These are phyloP conservation scores for Oscarella lobularis DNA, from an alignment of 37 sponge, comb jelly and placozoan genomes.

Conservation along the genomic window DNA sequence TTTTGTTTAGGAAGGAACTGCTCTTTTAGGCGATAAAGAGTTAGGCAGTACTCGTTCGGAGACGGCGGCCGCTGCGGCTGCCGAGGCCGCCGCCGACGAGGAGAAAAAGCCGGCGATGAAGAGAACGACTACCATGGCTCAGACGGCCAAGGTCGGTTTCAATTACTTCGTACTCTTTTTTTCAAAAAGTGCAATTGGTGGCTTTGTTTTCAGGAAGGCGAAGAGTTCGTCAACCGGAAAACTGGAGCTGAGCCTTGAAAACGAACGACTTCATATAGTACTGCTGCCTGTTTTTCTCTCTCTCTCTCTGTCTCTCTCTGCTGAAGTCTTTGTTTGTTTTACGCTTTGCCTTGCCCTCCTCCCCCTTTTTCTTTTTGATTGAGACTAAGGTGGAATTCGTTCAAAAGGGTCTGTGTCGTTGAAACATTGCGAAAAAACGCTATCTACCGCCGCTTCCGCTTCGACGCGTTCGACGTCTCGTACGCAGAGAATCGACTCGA, in stretches of 20 bases:
- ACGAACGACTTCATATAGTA: too few species aligned
- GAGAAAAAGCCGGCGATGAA: slow-evolving; percentile 15
- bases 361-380: too few species aligned
- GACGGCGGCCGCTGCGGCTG: slow-evolving; percentile 1
- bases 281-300: too few species aligned
- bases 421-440: slow-evolving; percentile 67
- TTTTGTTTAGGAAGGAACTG: slow-evolving; percentile 13
- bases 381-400: slow-evolving; percentile 71
- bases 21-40: slow-evolving; percentile 5
- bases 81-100: not conserved
- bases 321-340: too few species aligned
- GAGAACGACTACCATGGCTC: slow-evolving; percentile 21
- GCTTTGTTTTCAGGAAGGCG: too few species aligned
- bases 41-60: not conserved
- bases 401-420: slow-evolving; percentile 78
- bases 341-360: too few species aligned
- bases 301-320: too few species aligned
- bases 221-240: too few species aligned
- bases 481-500: slow-evolving; percentile 54
- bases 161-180: too few species aligned
- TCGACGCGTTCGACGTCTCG: slow-evolving; percentile 46
- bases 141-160: slow-evolving; percentile 19
- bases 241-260: too few species aligned
- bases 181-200: too few species aligned
- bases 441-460: slow-evolving; percentile 57